Evolutionary conservation across 37 sponge, comb jelly and placozoan genomes (phyloP).

Genomic region (Crambe crambe): DNA sequence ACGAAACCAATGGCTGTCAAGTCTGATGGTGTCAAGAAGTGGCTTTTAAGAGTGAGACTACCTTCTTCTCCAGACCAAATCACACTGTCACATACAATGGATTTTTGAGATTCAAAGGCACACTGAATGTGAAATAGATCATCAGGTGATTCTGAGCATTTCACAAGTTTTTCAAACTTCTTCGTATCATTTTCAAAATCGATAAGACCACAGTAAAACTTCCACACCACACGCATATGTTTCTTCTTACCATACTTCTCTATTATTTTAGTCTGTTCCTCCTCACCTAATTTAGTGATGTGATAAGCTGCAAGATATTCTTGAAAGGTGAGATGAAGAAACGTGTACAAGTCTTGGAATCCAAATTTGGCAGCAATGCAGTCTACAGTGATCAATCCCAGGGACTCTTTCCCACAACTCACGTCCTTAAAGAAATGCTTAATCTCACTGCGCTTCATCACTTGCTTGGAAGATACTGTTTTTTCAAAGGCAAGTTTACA

Average conservation of each 20-base stretch:
- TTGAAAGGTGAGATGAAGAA: slow-evolving; percentile 27
- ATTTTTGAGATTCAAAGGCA: slow-evolving; percentile 6
- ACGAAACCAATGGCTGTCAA: slow-evolving; percentile 30
- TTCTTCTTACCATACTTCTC: background rate
- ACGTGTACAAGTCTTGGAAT: background rate
- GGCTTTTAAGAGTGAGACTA: background rate
- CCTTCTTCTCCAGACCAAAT: background rate
- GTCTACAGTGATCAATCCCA: slow-evolving; percentile 16
- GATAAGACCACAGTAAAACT: slow-evolving; percentile 27
- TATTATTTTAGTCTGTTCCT: background rate
- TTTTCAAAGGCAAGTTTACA: slow-evolving; percentile 13
- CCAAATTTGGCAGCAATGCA: background rate
- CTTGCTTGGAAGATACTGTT: background rate
- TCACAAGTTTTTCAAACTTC: background rate
- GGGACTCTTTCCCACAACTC: background rate
- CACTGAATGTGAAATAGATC: background rate
- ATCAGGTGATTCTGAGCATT: background rate
- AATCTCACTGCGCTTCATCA: background rate
- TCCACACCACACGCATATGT: slow-evolving; percentile 23
- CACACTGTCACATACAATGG: background rate
- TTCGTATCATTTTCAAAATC: background rate
- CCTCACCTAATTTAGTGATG: background rate
- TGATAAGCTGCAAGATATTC: slow-evolving; percentile 33
- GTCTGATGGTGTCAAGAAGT: slow-evolving; percentile 15
- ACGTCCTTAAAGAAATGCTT: background rate